These are phyloP conservation scores for Platichthys flesus DNA, from an alignment of 2,113 vertebrate genomes.

Conservation along the genomic window DNA sequence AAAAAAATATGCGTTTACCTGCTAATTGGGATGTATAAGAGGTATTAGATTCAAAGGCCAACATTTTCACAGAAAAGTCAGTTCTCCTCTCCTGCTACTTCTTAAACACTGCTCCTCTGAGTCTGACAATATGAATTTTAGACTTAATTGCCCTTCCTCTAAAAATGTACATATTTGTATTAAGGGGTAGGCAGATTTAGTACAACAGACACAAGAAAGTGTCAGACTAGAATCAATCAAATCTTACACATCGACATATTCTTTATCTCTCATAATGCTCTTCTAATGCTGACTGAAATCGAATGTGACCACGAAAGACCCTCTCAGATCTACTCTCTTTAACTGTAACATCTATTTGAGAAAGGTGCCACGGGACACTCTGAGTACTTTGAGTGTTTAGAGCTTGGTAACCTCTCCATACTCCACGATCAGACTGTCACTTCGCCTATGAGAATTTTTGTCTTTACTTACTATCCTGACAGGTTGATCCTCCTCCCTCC, in stretches of 20 bases:
- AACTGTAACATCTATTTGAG: too few species aligned
- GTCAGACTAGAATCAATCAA: background rate
- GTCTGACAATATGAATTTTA: too few species aligned
- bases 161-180: background rate
- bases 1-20: too few species aligned
- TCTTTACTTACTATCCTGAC: slow-evolving; percentile 14
- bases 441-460: background rate
- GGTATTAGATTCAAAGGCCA: too few species aligned
- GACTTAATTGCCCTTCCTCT: too few species aligned
- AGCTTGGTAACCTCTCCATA: background rate
- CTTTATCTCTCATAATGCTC: background rate
- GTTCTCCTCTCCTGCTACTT: too few species aligned
- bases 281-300: background rate
- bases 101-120: too few species aligned
- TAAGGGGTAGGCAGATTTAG: background rate
- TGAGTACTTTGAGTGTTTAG: background rate
- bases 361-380: background rate
- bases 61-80: too few species aligned
- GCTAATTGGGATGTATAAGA: too few species aligned
- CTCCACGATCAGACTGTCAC: background rate
- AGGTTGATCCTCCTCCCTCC: background rate
- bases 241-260: background rate
- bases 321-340: background rate
- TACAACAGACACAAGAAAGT: background rate
- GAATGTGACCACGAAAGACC: background rate